Base-by-base conservation (phyloP, 1,140 invertebrate genomes). In the Monochamus saltuarius region DNA sequence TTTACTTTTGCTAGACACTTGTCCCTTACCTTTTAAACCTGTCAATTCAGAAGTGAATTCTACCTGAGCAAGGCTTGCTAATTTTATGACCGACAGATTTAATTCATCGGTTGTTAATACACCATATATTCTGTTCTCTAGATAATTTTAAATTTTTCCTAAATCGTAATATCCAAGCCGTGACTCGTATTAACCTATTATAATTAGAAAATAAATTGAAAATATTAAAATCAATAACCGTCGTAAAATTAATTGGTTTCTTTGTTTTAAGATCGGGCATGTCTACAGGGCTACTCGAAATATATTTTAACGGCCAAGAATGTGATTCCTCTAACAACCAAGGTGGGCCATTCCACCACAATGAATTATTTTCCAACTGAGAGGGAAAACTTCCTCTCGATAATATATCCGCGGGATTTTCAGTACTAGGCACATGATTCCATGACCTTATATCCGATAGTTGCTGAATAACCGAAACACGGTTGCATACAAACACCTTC, bases 301-400 rank as follows among this genome's bases (percentile, higher is more conserved):
- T 3, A 29, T 29, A 29, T 29, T 2, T 2, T 3, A 8, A 11
- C 11, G 47, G 22, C 47, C 47, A 50, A 10, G 4, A 8, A 19
- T 9, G 2, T 4, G 0, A 0, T 1, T 56, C 29, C 10, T 59
- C 1, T 36, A 1, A 1, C 22, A 63, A 11, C 14, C 40, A 66
- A 19, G 9, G 3, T 10, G 72, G 72, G 10, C 72, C 72, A 37
- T 65, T 53, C 71, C 68, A 76, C 75, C 76, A 79, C 17, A 78
- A 59, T 7, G 38, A 8, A 56, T 54, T 66, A 14, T 59, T 29
- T 3, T 43, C 40, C 7, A 79, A 54, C 11, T 64, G 29, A 9
- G 54, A 47, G 7, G 59, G 49, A 8, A 53, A 8, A 19, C 60
- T 39, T n/a, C 67, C 67, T 10, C 67, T 54, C 11, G 67, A 70